A percentile compares a stretch with the other conserved stretches of the same genome.
These are phyloP conservation scores for Microtus montanus DNA, from an alignment of 2,113 vertebrate species.

Conservation along the genomic window DNA sequence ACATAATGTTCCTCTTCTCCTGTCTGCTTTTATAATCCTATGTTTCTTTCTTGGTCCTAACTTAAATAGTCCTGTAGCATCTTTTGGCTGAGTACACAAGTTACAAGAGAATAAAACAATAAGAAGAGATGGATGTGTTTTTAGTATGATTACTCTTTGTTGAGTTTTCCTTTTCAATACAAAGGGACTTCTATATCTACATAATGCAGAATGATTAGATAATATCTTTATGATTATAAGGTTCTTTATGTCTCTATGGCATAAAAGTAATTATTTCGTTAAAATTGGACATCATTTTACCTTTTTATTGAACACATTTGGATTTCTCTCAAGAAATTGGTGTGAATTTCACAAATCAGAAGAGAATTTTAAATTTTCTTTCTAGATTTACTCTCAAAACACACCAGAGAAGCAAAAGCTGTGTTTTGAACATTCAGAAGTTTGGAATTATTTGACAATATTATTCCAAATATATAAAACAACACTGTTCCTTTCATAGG, in stretches of 20 bases:
- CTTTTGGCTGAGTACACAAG: neutral
- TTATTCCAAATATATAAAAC: slow-evolving; percentile 32
- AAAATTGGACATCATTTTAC: neutral
- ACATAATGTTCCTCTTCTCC: neutral
- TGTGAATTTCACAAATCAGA: neutral
- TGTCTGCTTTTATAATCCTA: neutral
- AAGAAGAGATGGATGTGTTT: neutral
- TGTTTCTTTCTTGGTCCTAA: neutral
- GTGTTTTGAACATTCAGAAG: neutral
- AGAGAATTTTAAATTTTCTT: neutral
- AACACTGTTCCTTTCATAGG: neutral
- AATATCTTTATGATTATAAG: neutral
- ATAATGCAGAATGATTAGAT: neutral
- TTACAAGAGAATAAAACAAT: neutral
- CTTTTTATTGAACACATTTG: neutral
- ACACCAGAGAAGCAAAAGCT: neutral
- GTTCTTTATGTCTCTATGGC: neutral
- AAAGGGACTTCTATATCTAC: neutral
- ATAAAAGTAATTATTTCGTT: neutral
- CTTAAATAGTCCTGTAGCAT: neutral
- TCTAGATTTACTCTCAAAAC: neutral
- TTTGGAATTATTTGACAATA: neutral
- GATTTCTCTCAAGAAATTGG: neutral
- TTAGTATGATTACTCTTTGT: neutral
- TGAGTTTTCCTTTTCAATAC: neutral